Percentiles rank a stretch among this genome's conserved stretches.
Conservation (phyloP, 2,797 vertebrate genomes). For the Nyctalus aviator region DNA sequence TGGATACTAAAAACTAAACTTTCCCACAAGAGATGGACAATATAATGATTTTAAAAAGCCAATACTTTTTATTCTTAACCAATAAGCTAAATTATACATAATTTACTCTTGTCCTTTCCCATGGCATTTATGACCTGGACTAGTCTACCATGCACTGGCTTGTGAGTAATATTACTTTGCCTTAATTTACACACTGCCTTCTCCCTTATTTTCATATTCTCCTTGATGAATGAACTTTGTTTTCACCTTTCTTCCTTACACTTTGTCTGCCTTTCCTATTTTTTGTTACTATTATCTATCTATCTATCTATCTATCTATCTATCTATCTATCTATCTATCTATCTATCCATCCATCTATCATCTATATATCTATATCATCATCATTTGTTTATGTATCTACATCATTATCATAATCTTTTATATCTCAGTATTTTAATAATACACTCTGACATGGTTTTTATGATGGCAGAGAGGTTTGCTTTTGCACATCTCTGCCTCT, state of each 20-base stretch:
- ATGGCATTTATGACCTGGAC: not conserved
- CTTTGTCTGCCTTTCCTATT: not conserved
- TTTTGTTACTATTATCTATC: not conserved
- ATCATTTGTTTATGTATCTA: not conserved
- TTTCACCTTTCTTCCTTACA: not conserved
- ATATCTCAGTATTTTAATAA: conserved; percentile 12
- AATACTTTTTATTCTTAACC: not conserved
- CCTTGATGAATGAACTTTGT: not conserved
- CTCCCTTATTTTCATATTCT: not conserved
- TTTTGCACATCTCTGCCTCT: not conserved
- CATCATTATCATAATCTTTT: not conserved
- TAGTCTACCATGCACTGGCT: rapidly evolving
- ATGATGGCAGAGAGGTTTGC: not conserved
- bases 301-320: not conserved
- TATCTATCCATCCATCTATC: too few species aligned
- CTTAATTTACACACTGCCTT: not conserved
- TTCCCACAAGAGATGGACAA: not conserved
- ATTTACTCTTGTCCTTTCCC: not conserved
- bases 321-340: not conserved
- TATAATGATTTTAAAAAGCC: conserved; percentile 33
- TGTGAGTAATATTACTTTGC: not conserved
- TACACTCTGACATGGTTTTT: not conserved
- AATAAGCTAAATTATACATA: not conserved
- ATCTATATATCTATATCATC: not conserved
- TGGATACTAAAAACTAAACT: conserved; percentile 41